These are phyloP conservation scores for Habropoda laboriosa DNA, from an alignment of 1,140 invertebrate species.

Conservation along the genomic window DNA sequence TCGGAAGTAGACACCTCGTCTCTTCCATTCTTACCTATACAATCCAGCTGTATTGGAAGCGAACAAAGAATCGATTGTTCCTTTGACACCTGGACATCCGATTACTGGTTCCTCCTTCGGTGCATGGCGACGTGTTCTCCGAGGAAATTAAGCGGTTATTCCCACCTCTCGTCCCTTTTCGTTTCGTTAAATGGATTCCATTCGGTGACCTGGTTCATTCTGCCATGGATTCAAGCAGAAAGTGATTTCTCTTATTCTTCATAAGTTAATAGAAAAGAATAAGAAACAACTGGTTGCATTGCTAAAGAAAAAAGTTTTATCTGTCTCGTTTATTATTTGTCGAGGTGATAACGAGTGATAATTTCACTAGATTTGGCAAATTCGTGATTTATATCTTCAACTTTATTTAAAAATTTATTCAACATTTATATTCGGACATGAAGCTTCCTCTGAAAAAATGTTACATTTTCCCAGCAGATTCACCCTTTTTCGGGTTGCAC, in stretches of 20 bases:
- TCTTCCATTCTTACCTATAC: slow-evolving; percentile 36
- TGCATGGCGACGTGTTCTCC: background rate
- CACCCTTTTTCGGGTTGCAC: no score
- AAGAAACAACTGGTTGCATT: no score
- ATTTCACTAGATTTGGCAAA: no score
- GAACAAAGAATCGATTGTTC: slow-evolving; percentile 55
- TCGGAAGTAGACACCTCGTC: slow-evolving; percentile 24
- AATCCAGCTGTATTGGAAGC: slow-evolving; percentile 34
- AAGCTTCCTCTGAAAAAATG: no score
- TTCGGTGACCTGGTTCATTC: background rate
- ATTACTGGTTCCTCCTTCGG: background rate
- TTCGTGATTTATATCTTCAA: no score
- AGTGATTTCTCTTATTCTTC: background rate
- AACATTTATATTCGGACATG: no score
- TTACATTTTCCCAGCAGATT: no score
- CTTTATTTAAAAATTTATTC: no score
- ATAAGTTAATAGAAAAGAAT: background rate
- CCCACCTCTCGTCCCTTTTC: background rate
- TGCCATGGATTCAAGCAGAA: background rate
- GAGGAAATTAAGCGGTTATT: background rate
- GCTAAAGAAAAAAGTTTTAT: background rate
- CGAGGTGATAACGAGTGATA: no score
- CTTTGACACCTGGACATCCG: slow-evolving; percentile 42
- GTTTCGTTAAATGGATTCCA: slow-evolving; percentile 5
- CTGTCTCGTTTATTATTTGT: no score